Conservation (phyloP, 2,888 invertebrate genomes). For the Steromphala cineraria region DNA sequence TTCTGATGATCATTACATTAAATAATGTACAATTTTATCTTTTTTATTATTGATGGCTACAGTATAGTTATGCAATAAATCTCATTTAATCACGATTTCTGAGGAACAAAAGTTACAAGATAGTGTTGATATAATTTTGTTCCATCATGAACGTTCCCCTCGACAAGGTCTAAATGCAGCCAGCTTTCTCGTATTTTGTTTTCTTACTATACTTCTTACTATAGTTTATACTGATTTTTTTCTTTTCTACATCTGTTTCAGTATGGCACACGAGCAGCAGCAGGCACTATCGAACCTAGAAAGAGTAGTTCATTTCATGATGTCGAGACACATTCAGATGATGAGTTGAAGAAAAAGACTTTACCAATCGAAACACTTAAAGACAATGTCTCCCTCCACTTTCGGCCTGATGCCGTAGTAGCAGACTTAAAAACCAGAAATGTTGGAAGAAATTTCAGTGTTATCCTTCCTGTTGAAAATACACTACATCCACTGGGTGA, state of each 20-base stretch:
- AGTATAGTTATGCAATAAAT: no score
- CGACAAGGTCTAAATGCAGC: no score
- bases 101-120: no score
- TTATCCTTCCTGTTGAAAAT: neutral
- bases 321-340: neutral
- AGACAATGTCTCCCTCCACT: neutral
- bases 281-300: neutral
- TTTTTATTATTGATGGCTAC: no score
- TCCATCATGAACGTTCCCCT: no score
- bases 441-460: slow-evolving; percentile 4
- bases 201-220: no score
- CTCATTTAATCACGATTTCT: no score
- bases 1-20: no score
- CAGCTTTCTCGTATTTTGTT: no score
- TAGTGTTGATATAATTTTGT: no score
- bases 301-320: neutral
- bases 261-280: neutral
- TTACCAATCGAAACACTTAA: neutral
- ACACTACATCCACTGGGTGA: no score
- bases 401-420: neutral
- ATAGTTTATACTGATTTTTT: neutral
- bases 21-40: no score
- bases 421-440: neutral
- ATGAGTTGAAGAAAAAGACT: neutral
- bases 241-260: neutral